Base-by-base conservation (phyloP, 2,113 vertebrate species). In the Thermophis baileyi region DNA sequence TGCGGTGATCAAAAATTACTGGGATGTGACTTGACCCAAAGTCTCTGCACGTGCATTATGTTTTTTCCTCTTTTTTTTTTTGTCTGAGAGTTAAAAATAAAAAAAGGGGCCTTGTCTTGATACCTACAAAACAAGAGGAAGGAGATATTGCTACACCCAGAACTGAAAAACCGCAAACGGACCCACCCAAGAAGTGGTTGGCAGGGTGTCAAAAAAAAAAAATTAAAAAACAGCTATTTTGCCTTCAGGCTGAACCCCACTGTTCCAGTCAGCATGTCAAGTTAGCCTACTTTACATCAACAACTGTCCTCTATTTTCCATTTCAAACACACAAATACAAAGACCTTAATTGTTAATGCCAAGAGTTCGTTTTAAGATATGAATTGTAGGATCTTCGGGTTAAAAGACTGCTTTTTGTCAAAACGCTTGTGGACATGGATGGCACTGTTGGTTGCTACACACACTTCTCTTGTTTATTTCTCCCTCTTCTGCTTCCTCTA, bases 51-150 rank as follows among this genome's bases (percentile, higher is more conserved):
- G 85, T 25, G 86, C 16, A 5, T n/a, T 51, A 25, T 49, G 6
- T 30, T 16, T 16, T 16, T n/a, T 7, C 40, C 25, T 20, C 3
- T 20, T 14, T 85, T 7, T 35, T 1, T 69, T 22, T 54, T 20
- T 54, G 57, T 11, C 57, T 60, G 3, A 4, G 27, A 0, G 3
- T 81, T 16, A 51, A 40, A 27, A 46, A 74, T 74, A 18, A 2
- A 35, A 30, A 35, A n/a, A 25, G 57, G 30, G 63, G 50, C 20
- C 25, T 4, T 25, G 5, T 25, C 81, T n/a, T 35, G 18, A 20
- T 90, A 91, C 90, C 74, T 85, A 54, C 12, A 51, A 46, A 85
- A n/a, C 35, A 55, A 91, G 51, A 91, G 90, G 90, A 91, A 91
- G 51, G 40, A 55, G 81, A 46, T 25, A 40, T 86, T 86, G 81